Conservation (phyloP, 2,113 vertebrate genomes). For the Lycocorax pyrrhopterus region DNA sequence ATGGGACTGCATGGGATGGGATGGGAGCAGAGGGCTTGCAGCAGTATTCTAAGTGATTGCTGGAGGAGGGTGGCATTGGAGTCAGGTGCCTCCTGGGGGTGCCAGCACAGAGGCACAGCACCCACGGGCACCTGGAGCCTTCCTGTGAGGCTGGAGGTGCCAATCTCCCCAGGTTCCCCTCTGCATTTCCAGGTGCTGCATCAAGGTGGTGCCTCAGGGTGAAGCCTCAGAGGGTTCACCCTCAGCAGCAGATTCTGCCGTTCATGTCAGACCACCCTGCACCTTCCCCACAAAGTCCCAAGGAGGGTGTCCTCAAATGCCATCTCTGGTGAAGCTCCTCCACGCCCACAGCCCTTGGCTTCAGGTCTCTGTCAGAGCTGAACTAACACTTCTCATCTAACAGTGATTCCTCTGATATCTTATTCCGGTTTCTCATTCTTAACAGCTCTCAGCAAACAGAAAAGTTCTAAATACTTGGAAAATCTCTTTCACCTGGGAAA, state of each 20-base stretch:
- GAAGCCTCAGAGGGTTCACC: not conserved
- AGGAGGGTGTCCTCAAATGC: not conserved
- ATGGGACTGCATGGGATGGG: not conserved
- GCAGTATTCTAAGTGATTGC: not conserved
- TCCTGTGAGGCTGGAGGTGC: not conserved
- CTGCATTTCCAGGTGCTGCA: not conserved
- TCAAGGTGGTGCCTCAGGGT: not conserved
- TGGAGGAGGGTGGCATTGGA: not conserved
- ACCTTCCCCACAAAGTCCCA: not conserved
- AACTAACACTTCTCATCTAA: not conserved
- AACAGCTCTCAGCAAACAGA: not conserved
- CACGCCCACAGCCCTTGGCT: not conserved
- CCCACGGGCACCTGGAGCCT: not conserved
- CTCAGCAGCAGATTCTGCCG: not conserved
- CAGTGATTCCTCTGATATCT: not conserved
- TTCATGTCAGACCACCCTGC: not conserved
- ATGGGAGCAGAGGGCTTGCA: not conserved
- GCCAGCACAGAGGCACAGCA: not conserved
- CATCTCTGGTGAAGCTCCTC: not conserved
- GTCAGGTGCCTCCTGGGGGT: not conserved
- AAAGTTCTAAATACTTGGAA: not conserved
- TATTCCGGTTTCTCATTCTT: not conserved
- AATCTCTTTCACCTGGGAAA: not conserved
- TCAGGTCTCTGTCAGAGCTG: not conserved
- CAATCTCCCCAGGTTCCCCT: not conserved